A percentile compares a stretch with the other conserved stretches of the same genome.
phyloP scores from a whole-genome alignment of 2,113 vertebrate genomes.

The Gallinago media region DNA sequence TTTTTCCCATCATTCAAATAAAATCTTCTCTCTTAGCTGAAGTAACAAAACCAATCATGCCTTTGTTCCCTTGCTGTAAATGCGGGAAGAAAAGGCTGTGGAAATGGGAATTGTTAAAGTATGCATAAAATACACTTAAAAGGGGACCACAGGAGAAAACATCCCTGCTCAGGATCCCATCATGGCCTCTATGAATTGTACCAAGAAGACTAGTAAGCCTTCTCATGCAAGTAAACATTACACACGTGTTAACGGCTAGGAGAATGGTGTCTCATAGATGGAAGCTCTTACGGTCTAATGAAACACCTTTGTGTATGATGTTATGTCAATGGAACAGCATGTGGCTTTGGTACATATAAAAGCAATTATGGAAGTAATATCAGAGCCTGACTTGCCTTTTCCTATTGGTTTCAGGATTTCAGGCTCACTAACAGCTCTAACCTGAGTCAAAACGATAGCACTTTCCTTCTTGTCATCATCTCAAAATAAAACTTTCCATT shows the following conservation, averaged over 20 bases:
- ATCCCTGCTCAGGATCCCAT: not conserved
- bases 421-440: slow-evolving; percentile 27
- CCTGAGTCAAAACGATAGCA: slow-evolving; percentile 38
- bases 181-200: not conserved
- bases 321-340: slow-evolving; percentile 65
- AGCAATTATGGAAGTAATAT: slow-evolving; percentile 37
- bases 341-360: slow-evolving; percentile 60
- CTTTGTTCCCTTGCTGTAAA: not conserved
- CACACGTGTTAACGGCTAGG: not conserved
- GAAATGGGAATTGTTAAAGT: not conserved
- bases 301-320: slow-evolving; percentile 67
- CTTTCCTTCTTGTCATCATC: slow-evolving; percentile 42
- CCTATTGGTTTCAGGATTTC: slow-evolving; percentile 11
- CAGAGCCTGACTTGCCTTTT: slow-evolving; percentile 32
- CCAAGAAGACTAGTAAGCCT: not conserved
- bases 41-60: not conserved
- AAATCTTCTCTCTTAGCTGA: not conserved
- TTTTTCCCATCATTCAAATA: not conserved
- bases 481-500: slow-evolving; percentile 34
- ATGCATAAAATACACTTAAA: not conserved
- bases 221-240: not conserved
- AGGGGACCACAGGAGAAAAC: not conserved
- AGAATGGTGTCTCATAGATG: slow-evolving; percentile 35
- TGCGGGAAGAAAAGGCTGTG: not conserved
- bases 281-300: slow-evolving; percentile 59